Evolutionary conservation across 2,888 invertebrate species (phyloP).

Genomic region (Phasia obesa): DNA sequence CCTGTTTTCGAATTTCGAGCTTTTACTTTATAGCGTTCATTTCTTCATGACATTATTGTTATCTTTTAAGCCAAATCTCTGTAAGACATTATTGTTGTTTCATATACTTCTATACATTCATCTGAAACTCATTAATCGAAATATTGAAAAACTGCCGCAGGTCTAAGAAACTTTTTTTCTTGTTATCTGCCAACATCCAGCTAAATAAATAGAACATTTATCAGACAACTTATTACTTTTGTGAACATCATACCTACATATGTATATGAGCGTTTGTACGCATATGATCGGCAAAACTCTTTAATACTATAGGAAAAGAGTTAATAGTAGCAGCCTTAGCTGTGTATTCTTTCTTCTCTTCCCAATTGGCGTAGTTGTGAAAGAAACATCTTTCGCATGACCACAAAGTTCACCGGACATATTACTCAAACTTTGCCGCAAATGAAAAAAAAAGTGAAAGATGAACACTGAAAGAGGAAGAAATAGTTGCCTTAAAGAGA

Average conservation of each 20-base stretch:
- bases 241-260: constrained; percentile 6
- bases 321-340: constrained; percentile 32
- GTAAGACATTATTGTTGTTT: constrained; percentile 22
- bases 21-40: neutral
- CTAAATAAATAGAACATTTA: constrained; percentile 76
- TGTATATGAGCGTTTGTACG: constrained; percentile 29
- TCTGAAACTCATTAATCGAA: constrained; percentile 63
- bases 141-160: constrained; percentile 57
- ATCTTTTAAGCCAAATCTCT: neutral
- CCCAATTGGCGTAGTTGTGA: constrained; percentile 32
- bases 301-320: constrained; percentile 49
- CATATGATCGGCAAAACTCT: constrained; percentile 53
- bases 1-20: neutral
- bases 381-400: constrained; percentile 74
- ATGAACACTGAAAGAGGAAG: constrained; percentile 13
- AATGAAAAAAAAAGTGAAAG: constrained; percentile 56
- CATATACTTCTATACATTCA: neutral
- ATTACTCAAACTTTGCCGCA: constrained; percentile 72
- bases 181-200: constrained; percentile 31
- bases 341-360: constrained; percentile 22
- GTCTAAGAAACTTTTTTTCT: constrained; percentile 22
- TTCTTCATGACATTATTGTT: neutral
- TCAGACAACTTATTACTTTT: constrained; percentile 71
- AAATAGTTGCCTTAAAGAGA: constrained; percentile 60
- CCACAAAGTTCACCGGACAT: constrained; percentile 76